Evolutionary conservation across 92 coral and sea anemone species (phyloP), one percentile per base, ranked within the genome.

Genomic region (Anthopleura xanthogrammica): DNA sequence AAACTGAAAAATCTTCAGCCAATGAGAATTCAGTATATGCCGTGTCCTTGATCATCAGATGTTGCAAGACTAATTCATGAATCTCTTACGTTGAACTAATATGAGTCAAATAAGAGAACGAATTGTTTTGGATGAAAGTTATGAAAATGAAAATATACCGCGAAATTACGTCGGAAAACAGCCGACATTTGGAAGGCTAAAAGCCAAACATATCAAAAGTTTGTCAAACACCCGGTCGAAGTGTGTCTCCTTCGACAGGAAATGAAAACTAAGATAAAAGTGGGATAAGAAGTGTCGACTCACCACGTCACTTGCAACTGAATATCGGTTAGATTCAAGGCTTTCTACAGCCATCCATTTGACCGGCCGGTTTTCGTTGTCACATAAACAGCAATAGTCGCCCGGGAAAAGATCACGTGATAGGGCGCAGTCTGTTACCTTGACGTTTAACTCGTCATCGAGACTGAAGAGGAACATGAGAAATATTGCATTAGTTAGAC

Each of bases 311-410:
- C 93, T 96, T 10, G 99, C 88, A 20, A 95, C 95, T 16, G 99
- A 82, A 82, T 91, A 96, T 43, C 98, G 83, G 62, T 92, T 91
- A 77, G 85, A 91, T 77, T 96, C 99, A 48, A 96, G 85, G 84
- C 97, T 94, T 80, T 96, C 99, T 50, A 96, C 99, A 17, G 99
- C 94, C 99, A 96, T 96, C 99, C 99, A 96, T 78, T 96, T 96
- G 82, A 96, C 99, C 2, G 99, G 99, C 60, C 98, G 89, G 88
- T 96, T 96, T 64, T 96, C 99, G 20, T 96, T 96, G 82, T 96
- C 98, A 79, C 99, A 95, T 24, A 96, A 88, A 81, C 99, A 96
- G 86, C 96, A 87, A 77, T 96, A 96, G 66, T 96, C 99, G 66
- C 85, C 86, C 14, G 99, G 97, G 60, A 96, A 96, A 76, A 96